Base-by-base conservation (phyloP, 2,888 invertebrate species). In the Salticus scenicus region DNA sequence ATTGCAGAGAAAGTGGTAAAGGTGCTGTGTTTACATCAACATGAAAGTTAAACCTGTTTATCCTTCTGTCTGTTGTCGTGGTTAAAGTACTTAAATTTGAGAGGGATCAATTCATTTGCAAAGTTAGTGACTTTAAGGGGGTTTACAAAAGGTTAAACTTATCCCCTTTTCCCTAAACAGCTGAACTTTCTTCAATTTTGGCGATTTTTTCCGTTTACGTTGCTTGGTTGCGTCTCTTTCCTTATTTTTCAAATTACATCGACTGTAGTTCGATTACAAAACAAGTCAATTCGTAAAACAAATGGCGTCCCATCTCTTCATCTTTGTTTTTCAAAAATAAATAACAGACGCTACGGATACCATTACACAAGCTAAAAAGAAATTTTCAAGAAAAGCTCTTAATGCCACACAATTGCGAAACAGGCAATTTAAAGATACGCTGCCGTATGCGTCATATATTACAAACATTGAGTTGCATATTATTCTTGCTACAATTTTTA, bases 21-120 rank as follows among this genome's bases (percentile, higher is more conserved):
- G 72, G 69, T 82, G 82, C 82, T 42, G 42, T 82, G 82, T 82
- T 82, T 82, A 82, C 71, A 70, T 20, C 69, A 47, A 64, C 70
- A 57, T 37, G 71, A 80, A 80, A 74, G 74, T 51, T 80, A 80
- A 80, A 80, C 80, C 80, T 80, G 73, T 80, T 80, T 80, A 80
- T 74, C 80, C 37, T 37, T 30, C 20, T 24, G 57, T 74, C n/a
- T 33, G 33, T 31, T 47, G 30, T 79, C 72, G 72, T 79, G 10
- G n/a, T 72, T 51, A 51, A 66, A 79, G 64, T 72, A 47, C n/a
- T 66, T 17, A 66, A 73, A 42, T 66, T 72, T 10, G 64, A 67
- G 47, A 47, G 31, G 47, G 57, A 14, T 76, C 14, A 24, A 72
- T 47, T 73, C 79, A 79, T 72, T 77, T 77, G 51, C 42, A 1